Evolutionary conservation across 2,113 vertebrate species (phyloP).

Genomic region (Atractosteus spatula): DNA sequence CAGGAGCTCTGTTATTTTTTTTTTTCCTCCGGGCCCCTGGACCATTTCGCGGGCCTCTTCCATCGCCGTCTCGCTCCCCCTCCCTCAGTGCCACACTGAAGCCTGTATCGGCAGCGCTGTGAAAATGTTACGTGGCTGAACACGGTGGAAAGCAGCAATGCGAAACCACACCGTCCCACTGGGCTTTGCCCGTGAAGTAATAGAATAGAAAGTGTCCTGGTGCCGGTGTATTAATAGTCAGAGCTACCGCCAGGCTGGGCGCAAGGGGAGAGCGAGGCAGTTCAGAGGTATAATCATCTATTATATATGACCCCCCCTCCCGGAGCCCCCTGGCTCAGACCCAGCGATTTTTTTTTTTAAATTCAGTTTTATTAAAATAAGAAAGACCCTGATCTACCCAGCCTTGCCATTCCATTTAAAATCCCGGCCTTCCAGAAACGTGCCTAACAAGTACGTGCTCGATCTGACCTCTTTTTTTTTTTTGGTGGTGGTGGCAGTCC

Average conservation of each 20-base stretch:
- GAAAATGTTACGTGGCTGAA: not conserved
- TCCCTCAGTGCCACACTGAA: not conserved
- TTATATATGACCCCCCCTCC: conserved; percentile 7
- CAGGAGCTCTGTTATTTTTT: too few species aligned
- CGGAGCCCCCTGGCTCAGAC: not conserved
- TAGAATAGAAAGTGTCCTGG: not conserved
- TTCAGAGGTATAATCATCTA: conserved; percentile 10
- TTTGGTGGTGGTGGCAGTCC: too few species aligned
- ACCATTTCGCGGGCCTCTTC: not conserved
- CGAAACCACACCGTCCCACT: not conserved
- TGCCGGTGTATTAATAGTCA: not conserved
- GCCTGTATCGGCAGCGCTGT: conserved; percentile 5
- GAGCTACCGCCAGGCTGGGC: not conserved
- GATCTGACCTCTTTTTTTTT: too few species aligned
- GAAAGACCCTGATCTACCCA: too few species aligned
- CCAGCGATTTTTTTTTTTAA: too few species aligned
- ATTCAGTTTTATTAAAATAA: too few species aligned
- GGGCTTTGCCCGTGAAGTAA: not conserved
- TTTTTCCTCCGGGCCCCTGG: too few species aligned
- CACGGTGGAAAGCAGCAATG: not conserved
- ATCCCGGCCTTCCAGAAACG: too few species aligned
- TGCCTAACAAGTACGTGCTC: too few species aligned
- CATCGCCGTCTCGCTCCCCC: not conserved
- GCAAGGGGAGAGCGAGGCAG: not conserved
- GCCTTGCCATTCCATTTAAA: too few species aligned